These are phyloP conservation scores for Takifugu bimaculatus DNA, from an alignment of 2,113 vertebrate species.

Conservation along the genomic window DNA sequence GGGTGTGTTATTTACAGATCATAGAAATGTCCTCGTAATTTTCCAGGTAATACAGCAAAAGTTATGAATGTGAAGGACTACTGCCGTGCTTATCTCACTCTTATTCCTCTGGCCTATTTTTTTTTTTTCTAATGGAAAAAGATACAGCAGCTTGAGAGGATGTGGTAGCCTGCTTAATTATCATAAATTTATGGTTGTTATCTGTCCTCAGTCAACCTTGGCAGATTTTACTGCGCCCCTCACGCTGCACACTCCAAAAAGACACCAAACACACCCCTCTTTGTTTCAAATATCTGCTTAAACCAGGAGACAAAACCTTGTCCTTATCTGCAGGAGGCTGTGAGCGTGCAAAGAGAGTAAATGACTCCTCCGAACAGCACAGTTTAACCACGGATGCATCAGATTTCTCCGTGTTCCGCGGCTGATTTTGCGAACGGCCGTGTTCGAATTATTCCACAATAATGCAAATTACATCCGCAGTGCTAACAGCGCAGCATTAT, in stretches of 20 bases:
- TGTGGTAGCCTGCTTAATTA: conserved; percentile 62
- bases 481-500: conserved; percentile 15
- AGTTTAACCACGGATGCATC: conserved; percentile 29
- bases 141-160: conserved; percentile 57
- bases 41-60: conserved; percentile 6
- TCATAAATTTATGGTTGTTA: conserved; percentile 64
- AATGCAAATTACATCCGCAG: conserved; percentile 21
- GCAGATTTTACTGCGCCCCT: conserved; percentile 50
- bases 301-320: conserved; percentile 65
- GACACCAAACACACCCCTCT: conserved; percentile 59
- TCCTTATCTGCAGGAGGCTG: conserved; percentile 62
- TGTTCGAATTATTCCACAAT: conserved; percentile 25
- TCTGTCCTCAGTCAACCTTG: conserved; percentile 70
- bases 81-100: conserved; percentile 4
- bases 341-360: conserved; percentile 58
- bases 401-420: conserved; percentile 32
- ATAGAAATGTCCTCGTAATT: background rate
- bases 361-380: conserved; percentile 39
- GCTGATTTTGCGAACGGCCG: conserved; percentile 10
- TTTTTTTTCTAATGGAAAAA: conserved; percentile 32
- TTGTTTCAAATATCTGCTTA: conserved; percentile 61
- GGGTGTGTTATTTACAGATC: too few species aligned
- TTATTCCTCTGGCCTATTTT: conserved; percentile 30
- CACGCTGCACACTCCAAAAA: conserved; percentile 40
- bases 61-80: conserved; percentile 6